These are phyloP conservation scores for Hyperoodon ampullatus DNA, from an alignment of 2,113 vertebrate species.

Conservation along the genomic window DNA sequence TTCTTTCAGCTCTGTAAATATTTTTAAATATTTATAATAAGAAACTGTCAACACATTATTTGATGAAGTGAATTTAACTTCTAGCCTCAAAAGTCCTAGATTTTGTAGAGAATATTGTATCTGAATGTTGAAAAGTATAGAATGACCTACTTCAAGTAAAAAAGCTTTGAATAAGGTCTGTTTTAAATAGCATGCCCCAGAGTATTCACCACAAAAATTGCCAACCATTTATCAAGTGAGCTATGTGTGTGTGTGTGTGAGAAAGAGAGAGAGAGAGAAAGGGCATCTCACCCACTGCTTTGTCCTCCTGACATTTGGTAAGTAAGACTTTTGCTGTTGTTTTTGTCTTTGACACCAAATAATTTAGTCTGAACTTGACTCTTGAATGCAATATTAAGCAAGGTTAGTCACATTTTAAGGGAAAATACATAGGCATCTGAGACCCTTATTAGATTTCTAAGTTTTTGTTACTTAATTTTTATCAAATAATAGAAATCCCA, in stretches of 20 bases:
- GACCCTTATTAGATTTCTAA: constrained; percentile 30
- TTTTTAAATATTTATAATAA: constrained; percentile 43
- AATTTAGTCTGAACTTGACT: not conserved
- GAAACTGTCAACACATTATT: constrained; percentile 32
- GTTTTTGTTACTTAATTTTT: constrained; percentile 41
- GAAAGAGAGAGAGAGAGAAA: not conserved
- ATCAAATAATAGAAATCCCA: constrained; percentile 35
- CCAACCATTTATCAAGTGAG: constrained; percentile 59
- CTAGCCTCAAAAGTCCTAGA: constrained; percentile 50
- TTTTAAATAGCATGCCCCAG: constrained; percentile 73
- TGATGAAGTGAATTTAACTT: constrained; percentile 55
- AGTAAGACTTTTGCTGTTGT: not conserved
- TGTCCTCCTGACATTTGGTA: constrained; percentile 15
- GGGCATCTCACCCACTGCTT: not conserved
- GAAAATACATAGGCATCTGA: not conserved
- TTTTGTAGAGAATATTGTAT: constrained; percentile 44
- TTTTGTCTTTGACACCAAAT: constrained; percentile 35
- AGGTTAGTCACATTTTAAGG: not conserved
- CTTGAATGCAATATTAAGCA: constrained; percentile 28
- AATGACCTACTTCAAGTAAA: constrained; percentile 66
- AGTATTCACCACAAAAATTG: constrained; percentile 59
- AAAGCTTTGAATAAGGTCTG: constrained; percentile 69
- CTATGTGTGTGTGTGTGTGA: not conserved
- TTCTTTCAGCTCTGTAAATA: not conserved
- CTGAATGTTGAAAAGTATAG: constrained; percentile 42